These are phyloP conservation scores for Dichetophora obliterata DNA, from an alignment of 2,888 invertebrate species.

Conservation along the genomic window DNA sequence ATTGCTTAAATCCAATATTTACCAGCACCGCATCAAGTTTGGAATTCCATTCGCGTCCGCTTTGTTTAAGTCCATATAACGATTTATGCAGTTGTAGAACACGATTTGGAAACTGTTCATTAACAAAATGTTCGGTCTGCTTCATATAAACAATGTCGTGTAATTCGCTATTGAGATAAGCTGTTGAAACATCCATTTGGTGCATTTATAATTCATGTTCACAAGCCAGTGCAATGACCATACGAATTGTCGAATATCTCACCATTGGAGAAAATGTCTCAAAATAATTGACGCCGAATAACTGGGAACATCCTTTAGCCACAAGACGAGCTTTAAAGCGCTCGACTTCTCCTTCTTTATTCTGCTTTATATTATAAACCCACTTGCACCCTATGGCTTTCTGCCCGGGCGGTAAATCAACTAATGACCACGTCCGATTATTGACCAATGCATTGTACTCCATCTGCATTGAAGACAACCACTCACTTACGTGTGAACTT, in stretches of 20 bases:
- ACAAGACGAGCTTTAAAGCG: conserved; percentile 46
- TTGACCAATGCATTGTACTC: conserved; percentile 46
- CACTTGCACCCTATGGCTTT: conserved; percentile 48
- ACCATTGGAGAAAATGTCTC: conserved; percentile 48
- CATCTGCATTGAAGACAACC: conserved; percentile 47
- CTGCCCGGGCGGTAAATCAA: conserved; percentile 40
- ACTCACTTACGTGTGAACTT: conserved; percentile 39
- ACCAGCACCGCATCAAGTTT: conserved; percentile 43
- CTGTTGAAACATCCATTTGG: conserved; percentile 50
- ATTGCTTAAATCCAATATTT: conserved; percentile 45
- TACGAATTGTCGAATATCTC: conserved; percentile 46
- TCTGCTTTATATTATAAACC: conserved; percentile 46
- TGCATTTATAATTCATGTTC: conserved; percentile 48
- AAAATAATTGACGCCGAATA: conserved; percentile 32
- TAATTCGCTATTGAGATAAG: conserved; percentile 49
- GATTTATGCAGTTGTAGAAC: conserved; percentile 44
- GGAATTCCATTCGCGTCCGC: conserved; percentile 51
- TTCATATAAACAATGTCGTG: conserved; percentile 45
- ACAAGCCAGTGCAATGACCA: conserved; percentile 48
- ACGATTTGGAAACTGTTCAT: conserved; percentile 2
- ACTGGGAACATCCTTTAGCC: conserved; percentile 47
- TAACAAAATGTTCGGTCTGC: conserved; percentile 45
- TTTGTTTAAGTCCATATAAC: conserved; percentile 51
- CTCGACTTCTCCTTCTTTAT: conserved; percentile 42
- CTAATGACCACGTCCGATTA: conserved; percentile 46